These are phyloP conservation scores for Tychaedon coryphoeus DNA, from an alignment of 2,113 vertebrate species.

Conservation along the genomic window DNA sequence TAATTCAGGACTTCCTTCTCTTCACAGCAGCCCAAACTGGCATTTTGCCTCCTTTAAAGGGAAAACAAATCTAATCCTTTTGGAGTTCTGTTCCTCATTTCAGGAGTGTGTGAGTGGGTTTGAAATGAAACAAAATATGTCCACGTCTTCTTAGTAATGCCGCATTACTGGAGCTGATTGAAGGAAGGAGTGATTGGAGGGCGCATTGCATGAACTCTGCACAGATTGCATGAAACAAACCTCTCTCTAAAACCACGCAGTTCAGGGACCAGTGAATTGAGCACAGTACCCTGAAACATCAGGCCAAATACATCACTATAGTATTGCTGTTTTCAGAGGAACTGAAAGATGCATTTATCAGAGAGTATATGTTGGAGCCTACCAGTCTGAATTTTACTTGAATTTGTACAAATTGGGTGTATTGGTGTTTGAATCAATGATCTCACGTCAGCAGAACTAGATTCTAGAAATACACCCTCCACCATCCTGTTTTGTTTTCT, in stretches of 20 bases:
- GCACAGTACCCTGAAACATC: background rate
- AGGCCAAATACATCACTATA: background rate
- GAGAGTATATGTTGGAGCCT: background rate
- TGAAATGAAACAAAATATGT: slow-evolving; percentile 55
- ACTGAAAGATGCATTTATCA: background rate
- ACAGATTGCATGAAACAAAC: background rate
- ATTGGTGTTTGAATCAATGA: background rate
- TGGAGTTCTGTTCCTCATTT: slow-evolving; percentile 51
- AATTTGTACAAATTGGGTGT: background rate
- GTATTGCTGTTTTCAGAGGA: background rate
- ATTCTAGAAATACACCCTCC: background rate
- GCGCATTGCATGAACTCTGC: background rate
- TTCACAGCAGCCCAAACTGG: slow-evolving; percentile 26
- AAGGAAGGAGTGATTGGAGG: background rate
- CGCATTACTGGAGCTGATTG: slow-evolving; percentile 1
- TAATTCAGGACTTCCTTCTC: slow-evolving; percentile 38
- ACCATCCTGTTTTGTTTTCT: background rate
- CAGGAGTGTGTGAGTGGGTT: slow-evolving; percentile 24
- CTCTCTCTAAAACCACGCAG: background rate
- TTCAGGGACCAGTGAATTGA: background rate
- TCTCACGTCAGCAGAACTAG: background rate
- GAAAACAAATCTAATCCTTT: slow-evolving; percentile 52
- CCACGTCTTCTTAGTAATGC: slow-evolving; percentile 11
- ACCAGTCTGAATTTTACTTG: background rate
- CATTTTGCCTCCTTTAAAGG: slow-evolving; percentile 33